These are phyloP conservation scores for Sweltsa coloradensis DNA, from an alignment of 1,140 invertebrate species.

Conservation along the genomic window DNA sequence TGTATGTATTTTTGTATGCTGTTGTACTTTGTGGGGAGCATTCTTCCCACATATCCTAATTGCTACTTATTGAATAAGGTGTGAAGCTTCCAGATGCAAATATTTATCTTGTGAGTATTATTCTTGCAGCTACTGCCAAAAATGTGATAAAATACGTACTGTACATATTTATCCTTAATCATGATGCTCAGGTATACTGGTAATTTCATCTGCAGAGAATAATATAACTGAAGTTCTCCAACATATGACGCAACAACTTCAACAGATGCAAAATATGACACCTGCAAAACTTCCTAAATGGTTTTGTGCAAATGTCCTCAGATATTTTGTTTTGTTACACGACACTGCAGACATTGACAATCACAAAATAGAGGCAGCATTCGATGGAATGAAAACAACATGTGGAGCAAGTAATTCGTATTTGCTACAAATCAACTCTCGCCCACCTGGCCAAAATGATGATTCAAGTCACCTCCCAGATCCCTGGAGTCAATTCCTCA, in stretches of 20 bases:
- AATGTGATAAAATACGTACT: no score
- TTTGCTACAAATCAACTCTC: conserved; percentile 77
- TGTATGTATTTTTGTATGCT: no score
- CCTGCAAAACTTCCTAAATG: conserved; percentile 77
- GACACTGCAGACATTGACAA: conserved; percentile 56
- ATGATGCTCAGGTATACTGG: conserved; percentile 43
- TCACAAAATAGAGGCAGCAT: conserved; percentile 64
- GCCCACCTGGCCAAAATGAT: conserved; percentile 38
- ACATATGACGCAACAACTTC: conserved; percentile 61
- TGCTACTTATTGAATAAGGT: no score
- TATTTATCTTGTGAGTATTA: background rate
- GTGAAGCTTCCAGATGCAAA: no score
- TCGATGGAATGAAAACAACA: conserved; percentile 69
- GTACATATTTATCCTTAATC: no score
- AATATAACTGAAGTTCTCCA: conserved; percentile 69
- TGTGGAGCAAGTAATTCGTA: conserved; percentile 80
- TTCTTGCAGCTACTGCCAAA: background rate
- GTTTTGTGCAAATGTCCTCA: conserved; percentile 74
- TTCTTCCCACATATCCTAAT: no score
- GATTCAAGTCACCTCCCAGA: conserved; percentile 51
- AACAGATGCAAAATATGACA: conserved; percentile 58
- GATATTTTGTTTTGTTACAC: conserved; percentile 84
- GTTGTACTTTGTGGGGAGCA: no score
- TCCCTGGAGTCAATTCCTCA: conserved; percentile 71
- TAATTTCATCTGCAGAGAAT: conserved; percentile 68